phyloP scores from a whole-genome alignment of 2,113 vertebrate species.

The Elgaria multicarinata region DNA sequence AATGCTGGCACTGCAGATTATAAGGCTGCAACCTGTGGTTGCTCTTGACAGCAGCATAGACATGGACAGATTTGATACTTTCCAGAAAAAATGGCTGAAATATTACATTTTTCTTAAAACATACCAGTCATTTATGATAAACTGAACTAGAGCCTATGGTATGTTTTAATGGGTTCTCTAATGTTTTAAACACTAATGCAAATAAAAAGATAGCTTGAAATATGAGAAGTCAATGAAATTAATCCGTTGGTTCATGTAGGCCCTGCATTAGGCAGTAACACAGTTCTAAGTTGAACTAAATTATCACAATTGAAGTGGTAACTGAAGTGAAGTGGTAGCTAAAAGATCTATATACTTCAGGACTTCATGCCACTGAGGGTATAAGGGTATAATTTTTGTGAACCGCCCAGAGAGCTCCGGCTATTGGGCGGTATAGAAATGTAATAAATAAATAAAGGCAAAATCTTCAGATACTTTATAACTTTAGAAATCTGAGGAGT shows the following conservation, averaged over 20 bases:
- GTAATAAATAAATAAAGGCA: too few relatives aligned
- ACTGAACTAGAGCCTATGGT: background rate
- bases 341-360: background rate
- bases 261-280: background rate
- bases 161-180: background rate
- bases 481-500: background rate
- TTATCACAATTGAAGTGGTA: background rate
- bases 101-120: background rate
- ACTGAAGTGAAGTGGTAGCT: background rate
- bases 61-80: background rate
- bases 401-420: too few relatives aligned
- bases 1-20: slow-evolving; percentile 23
- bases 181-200: background rate
- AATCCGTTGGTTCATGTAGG: slow-evolving; percentile 6
- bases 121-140: background rate
- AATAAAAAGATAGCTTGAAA: background rate
- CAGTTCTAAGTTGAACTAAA: background rate
- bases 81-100: background rate
- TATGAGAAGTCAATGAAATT: background rate
- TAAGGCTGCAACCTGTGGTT: background rate
- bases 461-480: background rate
- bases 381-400: too few relatives aligned
- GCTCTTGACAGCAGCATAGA: slow-evolving; percentile 25
- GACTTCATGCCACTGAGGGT: background rate
- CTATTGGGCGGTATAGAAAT: too few relatives aligned